Evolutionary conservation across 2,888 invertebrate genomes (phyloP), one percentile per base, ranked within the genome.

Genomic region (Odiellus spinosus): DNA sequence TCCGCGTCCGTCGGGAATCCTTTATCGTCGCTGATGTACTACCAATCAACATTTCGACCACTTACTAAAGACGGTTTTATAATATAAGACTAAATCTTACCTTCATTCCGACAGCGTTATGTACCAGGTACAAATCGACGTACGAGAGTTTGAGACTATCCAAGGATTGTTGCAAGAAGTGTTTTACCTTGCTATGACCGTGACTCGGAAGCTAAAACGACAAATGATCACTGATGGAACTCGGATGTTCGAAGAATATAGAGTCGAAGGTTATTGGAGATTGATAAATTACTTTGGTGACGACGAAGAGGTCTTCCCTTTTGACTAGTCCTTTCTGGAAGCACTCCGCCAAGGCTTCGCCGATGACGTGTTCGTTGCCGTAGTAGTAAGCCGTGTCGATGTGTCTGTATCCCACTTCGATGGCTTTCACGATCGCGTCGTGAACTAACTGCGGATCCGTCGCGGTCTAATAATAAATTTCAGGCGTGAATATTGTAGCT

Each of bases 111-210:
- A 84, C 78, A 0, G 88, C 86, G 2, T 73, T 71, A 61, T 90
- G 88, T 52, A 87, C 68, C 36, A 88, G 69, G 66, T 83, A 88
- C 49, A 88, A 65, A 65, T 90, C 88, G 34, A 90, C 62, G 63
- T 86, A 88, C 43, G 80, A 77, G 50, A 87, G 61, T 47, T 80
- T 77, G 18, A 88, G 69, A 58, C 76, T 73, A n/a, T 71, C 65
- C 48, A 83, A 65, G 0, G 84, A 83, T 41, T 71, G 71, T 52
- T 73, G 73, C 46, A 85, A 69, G 60, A 76, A 82, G 54, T 73
- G 73, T 53, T 73, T 72, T 1, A 82, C 81, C 53, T 77, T 76
- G 1, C 70, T 68, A 61, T 80, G 76, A 74, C 75, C 80, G 70
- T 56, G 21, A 10, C 62, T 55, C n/a, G 69, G 67, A 1, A 70